Base-by-base conservation (phyloP, 2,113 vertebrate genomes). In the Erythrolamprus reginae region DNA sequence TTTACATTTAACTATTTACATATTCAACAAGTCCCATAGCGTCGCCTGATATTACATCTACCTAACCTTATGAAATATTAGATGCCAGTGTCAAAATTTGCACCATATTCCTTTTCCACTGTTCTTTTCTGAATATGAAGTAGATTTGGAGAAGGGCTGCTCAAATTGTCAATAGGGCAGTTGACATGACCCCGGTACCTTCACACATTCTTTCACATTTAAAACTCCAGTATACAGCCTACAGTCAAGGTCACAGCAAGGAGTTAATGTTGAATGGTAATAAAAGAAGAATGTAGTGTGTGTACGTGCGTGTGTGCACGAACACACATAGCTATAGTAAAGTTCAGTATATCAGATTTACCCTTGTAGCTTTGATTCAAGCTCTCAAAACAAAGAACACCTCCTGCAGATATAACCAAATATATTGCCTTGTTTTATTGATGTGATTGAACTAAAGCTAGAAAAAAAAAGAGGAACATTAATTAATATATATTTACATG, bases 361-460 rank as follows among this genome's bases (percentile, higher is more conserved):
- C 88, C 93, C n/a, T 91, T 95, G 88, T 93, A 88, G 89, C 93
- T 96, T 94, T 38, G 53, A 95, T 91, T 95, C 90, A 94, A 94
- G 93, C 51, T 58, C 45, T 15, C 92, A 92, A 93, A 93, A 89
- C n/a, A 93, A 94, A 93, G 91, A 90, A 86, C 89, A 91, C 85
- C 84, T 90, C 93, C 92, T 92, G 86, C 38, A 50, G 88, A 90
- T 90, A 92, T 83, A 93, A 82, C 28, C 33, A 77, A 77, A 77
- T 77, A 77, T 84, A 23, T 77, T 77, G 82, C 33, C 33, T 89
- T 45, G 45, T 82, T 88, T 94, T 84, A 65, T 89, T 65, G 65
- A 6, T 53, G 3, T 93, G 89, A 89, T 38, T 15, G 87, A 95
- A 92, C 88, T 86, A 26, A 88, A 93, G 52, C 89, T 5, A 82